Evolutionary conservation across 2,113 vertebrate species (phyloP), one percentile per base, ranked within the genome.

Genomic region (Apodemus speciosus): DNA sequence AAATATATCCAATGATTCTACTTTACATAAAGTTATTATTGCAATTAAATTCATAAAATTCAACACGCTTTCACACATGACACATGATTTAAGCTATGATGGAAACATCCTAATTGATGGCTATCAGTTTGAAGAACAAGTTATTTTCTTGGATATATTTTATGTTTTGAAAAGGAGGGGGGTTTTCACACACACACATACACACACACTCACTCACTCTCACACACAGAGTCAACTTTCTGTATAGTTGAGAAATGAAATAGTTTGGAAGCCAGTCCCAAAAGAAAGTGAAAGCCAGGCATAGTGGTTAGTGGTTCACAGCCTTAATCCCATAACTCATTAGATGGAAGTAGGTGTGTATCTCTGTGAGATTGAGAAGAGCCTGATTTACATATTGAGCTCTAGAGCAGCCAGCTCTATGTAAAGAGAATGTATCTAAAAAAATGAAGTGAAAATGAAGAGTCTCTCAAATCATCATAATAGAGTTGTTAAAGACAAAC

Each of bases 381-480:
- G 46, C 49, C 16, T 53, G 49, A 20, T 77, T 15, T 21, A 51
- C 2, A 35, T 51, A 77, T 18, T 2, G 3, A 77, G 4, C 51
- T 53, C 30, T 32, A 53, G 75, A 49, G 56, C 18, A 79, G 1
- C 9, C 32, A 79, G 20, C 0, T 4, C 9, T 79, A 11, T 56
- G 76, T 79, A 56, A 35, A 53, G 51, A 53, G 51, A 23, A 2
- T 9, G 32, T 56, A 32, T n/a, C 76, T 53, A 20, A 60, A 60
- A 60, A 60, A 95, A 92, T 13, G 43, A 94, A 46, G 73, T 89
- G 23, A 91, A 95, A 88, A 95, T 89, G 49, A 68, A 92, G 43
- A 84, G 43, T 95, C 46, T 92, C 72, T 86, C 53, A 69, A 85
- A 58, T 15, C 40, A 81, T 40, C 2, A 15, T 73, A 71, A 88